Conservation (phyloP, 2,888 invertebrate genomes). For the Drosophila testacea region DNA sequence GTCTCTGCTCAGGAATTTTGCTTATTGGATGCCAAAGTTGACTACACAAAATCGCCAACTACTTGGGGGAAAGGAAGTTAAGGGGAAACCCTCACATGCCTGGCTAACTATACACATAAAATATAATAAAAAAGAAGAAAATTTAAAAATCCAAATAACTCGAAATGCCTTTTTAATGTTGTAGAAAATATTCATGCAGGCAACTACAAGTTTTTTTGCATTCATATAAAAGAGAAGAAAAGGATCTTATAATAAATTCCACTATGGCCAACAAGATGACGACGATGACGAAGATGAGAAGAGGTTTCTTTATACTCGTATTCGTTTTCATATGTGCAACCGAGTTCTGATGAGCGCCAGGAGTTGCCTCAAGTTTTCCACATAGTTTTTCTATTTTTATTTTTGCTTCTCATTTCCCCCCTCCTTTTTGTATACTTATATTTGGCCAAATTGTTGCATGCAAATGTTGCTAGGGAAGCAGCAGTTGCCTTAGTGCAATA, state of each 20-base stretch:
- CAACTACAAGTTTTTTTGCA: conserved; percentile 57
- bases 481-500: conserved; percentile 43
- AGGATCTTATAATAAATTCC: conserved; percentile 80
- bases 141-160: conserved; percentile 67
- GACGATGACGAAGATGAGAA: conserved; percentile 54
- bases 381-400: conserved; percentile 15
- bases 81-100: conserved; percentile 31
- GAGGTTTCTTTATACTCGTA: conserved; percentile 37
- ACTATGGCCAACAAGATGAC: conserved; percentile 72
- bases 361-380: conserved; percentile 46
- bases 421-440: conserved; percentile 15
- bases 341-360: conserved; percentile 42
- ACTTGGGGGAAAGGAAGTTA: conserved; percentile 25
- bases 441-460: conserved; percentile 77
- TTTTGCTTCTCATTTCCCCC: background rate
- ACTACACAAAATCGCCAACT: conserved; percentile 61
- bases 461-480: conserved; percentile 63
- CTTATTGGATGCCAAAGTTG: conserved; percentile 72
- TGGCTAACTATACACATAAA: conserved; percentile 57
- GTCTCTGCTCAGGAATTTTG: conserved; percentile 72
- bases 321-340: conserved; percentile 51
- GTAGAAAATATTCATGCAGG: conserved; percentile 68
- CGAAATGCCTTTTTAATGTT: conserved; percentile 76
- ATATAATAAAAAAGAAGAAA: conserved; percentile 57
- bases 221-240: conserved; percentile 70